phyloP scores from a whole-genome alignment of 2,888 invertebrate species.

The Sussaba pulchella region DNA sequence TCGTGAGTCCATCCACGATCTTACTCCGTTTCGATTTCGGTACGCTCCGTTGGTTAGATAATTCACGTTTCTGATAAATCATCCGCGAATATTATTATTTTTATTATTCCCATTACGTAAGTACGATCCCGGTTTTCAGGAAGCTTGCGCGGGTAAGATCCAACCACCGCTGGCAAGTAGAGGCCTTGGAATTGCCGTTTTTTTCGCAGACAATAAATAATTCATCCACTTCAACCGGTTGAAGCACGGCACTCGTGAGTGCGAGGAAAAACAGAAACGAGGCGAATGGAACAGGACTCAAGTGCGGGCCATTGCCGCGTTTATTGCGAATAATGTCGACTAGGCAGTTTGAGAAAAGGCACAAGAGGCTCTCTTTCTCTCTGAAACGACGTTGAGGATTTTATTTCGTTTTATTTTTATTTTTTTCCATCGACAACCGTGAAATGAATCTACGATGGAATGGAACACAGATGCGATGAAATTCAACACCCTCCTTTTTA shows the following conservation, averaged over 20 bases:
- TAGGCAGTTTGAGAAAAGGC: conserved; percentile 13
- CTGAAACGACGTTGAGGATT: neutral
- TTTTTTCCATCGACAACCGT: neutral
- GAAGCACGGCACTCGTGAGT: conserved; percentile 13
- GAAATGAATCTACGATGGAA: conserved; percentile 40
- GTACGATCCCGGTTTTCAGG: neutral
- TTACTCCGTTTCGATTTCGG: neutral
- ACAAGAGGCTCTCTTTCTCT: conserved; percentile 4
- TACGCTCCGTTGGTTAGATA: conserved; percentile 14
- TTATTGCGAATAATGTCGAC: conserved; percentile 43
- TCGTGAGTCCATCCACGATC: conserved; percentile 34
- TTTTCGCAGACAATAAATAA: conserved; percentile 58
- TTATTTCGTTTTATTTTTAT: conserved; percentile 15
- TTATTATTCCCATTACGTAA: conserved; percentile 26
- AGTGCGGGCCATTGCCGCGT: conserved; percentile 25
- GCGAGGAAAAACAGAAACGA: conserved; percentile 22
- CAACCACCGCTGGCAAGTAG: conserved; percentile 33
- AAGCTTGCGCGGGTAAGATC: neutral
- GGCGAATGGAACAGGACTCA: conserved; percentile 15
- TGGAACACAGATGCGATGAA: conserved; percentile 11
- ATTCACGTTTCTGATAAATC: conserved; percentile 34
- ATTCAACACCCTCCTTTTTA: too few species aligned
- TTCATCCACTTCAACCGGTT: conserved; percentile 52
- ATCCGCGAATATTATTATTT: neutral
- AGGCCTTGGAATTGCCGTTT: conserved; percentile 23